Evolutionary conservation across 2,888 invertebrate genomes (phyloP).

Genomic region (Heliothis peltigera): DNA sequence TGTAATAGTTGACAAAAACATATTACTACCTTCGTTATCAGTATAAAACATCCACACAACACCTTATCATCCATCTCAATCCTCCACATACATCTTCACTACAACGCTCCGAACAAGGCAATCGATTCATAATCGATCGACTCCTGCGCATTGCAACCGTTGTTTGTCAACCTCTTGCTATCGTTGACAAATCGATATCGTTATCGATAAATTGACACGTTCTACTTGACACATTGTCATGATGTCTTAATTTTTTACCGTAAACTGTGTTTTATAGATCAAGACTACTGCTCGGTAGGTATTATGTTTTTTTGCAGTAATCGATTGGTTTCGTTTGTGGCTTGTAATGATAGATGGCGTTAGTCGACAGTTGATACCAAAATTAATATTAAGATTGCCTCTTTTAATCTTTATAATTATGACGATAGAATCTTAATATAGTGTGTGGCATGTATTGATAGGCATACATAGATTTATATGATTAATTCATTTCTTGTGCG

Average conservation of each 20-base stretch:
- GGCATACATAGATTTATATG: too few species aligned
- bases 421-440: neutral
- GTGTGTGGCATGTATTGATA: neutral
- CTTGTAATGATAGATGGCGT: conserved; percentile 43
- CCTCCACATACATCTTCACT: conserved; percentile 36
- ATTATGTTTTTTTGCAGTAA: neutral
- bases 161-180: conserved; percentile 67
- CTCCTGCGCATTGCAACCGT: conserved; percentile 53
- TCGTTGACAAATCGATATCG: conserved; percentile 61
- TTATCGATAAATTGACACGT: conserved; percentile 75
- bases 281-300: neutral
- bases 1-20: neutral
- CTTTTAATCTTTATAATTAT: too few species aligned
- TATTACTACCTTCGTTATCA: conserved; percentile 1
- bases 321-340: conserved; percentile 15
- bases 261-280: conserved; percentile 8
- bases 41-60: conserved; percentile 10
- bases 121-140: conserved; percentile 68
- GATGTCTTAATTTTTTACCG: conserved; percentile 27
- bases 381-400: neutral
- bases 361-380: neutral
- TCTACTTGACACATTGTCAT: conserved; percentile 54
- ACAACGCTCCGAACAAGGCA: conserved; percentile 52
- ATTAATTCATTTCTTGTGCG: too few species aligned
- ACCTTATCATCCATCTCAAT: conserved; percentile 36